Conservation (phyloP, 1,140 invertebrate genomes). For the Parapsyche elsis region DNA sequence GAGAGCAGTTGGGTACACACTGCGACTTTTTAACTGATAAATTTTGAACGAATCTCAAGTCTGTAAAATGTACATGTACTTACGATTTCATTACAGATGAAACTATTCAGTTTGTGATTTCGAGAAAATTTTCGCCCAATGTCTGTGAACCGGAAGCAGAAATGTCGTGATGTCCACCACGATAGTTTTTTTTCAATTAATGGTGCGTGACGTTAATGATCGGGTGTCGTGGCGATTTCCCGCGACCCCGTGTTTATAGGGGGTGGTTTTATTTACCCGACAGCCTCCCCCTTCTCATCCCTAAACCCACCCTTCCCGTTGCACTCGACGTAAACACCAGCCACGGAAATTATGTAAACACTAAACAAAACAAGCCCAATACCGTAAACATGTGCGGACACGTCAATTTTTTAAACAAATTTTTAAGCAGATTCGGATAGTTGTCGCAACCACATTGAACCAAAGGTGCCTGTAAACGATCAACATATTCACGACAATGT, state of each 20-base stretch:
- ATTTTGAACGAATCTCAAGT: no score
- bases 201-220: constrained; percentile 15
- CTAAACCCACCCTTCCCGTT: not conserved
- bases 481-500: no score
- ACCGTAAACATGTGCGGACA: not conserved
- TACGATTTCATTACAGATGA: no score
- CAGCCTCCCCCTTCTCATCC: not conserved
- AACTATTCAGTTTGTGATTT: no score
- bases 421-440: no score
- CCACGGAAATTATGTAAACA: constrained; percentile 45
- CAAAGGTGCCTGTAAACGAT: no score
- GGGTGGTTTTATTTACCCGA: constrained; percentile 8
- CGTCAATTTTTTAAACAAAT: not conserved
- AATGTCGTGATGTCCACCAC: not conserved
- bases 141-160: no score
- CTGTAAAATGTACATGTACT: no score
- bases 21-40: no score
- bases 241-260: not conserved
- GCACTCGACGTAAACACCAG: constrained; percentile 41
- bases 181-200: constrained; percentile 16
- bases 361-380: constrained; percentile 41
- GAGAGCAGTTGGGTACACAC: no score
- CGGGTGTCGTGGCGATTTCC: constrained; percentile 15
- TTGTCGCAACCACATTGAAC: no score
- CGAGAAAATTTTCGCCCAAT: no score